Evolutionary conservation across 2,888 invertebrate genomes (phyloP).

Genomic region (Ellobium chinense): DNA sequence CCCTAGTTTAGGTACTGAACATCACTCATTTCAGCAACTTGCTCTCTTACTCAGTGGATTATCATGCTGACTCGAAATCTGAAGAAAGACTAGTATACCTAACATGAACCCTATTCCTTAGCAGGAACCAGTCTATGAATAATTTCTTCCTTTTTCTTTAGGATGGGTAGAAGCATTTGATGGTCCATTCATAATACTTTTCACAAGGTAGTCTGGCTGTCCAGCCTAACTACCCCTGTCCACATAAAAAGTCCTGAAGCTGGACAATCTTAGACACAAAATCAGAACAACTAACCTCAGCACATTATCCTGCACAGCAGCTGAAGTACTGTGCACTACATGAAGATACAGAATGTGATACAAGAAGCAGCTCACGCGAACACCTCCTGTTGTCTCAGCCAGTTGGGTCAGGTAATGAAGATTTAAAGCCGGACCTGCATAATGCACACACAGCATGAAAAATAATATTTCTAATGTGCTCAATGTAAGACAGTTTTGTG

Average conservation of each 20-base stretch:
- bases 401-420: conserved; percentile 46
- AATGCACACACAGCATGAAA: too few relatives aligned
- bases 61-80: too few relatives aligned
- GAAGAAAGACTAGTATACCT: too few relatives aligned
- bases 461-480: too few relatives aligned
- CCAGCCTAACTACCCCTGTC: not conserved
- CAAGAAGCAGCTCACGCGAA: conserved; percentile 29
- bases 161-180: too few relatives aligned
- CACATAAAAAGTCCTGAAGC: not conserved
- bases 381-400: conserved; percentile 47
- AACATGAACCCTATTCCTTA: too few relatives aligned
- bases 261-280: not conserved
- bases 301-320: not conserved
- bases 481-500: too few relatives aligned
- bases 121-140: too few relatives aligned
- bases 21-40: too few relatives aligned
- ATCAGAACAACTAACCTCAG: conserved; percentile 31
- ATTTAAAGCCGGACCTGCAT: conserved; percentile 19
- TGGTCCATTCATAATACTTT: not conserved
- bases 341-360: conserved; percentile 42
- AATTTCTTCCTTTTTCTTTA: too few relatives aligned
- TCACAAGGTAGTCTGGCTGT: not conserved
- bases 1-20: too few relatives aligned
- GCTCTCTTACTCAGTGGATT: too few relatives aligned
- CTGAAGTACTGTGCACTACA: conserved; percentile 15